Evolutionary conservation across 2,888 invertebrate genomes (phyloP).

Genomic region (Agonopterix arenella): DNA sequence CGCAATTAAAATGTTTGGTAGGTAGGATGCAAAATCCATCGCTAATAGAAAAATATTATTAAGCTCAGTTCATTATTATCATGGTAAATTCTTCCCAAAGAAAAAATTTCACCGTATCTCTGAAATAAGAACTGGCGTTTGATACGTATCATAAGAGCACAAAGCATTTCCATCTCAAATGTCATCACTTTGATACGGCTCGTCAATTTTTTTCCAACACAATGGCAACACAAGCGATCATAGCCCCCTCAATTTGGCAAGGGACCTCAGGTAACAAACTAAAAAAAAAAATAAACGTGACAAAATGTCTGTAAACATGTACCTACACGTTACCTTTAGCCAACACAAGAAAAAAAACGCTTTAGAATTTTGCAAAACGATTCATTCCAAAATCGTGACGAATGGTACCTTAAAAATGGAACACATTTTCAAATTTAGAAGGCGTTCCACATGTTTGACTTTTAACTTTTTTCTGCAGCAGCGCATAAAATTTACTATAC

Average conservation of each 20-base stretch:
- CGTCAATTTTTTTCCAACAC: slow-evolving; percentile 41
- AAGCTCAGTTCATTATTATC: no score
- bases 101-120: no score
- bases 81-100: no score
- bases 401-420: slow-evolving; percentile 35
- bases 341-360: slow-evolving; percentile 38
- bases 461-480: slow-evolving; percentile 49
- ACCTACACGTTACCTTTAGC: slow-evolving; percentile 51
- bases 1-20: no score
- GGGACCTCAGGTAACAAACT: slow-evolving; percentile 56
- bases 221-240: slow-evolving; percentile 36
- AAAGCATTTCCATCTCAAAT: slow-evolving; percentile 36
- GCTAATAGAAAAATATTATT: no score
- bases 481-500: slow-evolving; percentile 50
- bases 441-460: slow-evolving; percentile 65
- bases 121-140: no score
- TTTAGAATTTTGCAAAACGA: slow-evolving; percentile 48
- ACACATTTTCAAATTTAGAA: slow-evolving; percentile 52
- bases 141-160: slow-evolving; percentile 22
- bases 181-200: slow-evolving; percentile 61
- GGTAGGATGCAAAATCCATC: no score
- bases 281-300: slow-evolving; percentile 71
- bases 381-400: slow-evolving; percentile 46
- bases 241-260: slow-evolving; percentile 59
- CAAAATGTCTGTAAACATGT: slow-evolving; percentile 75